These are phyloP conservation scores for Graptemys geographica DNA, from an alignment of 2,797 vertebrate genomes.

Conservation along the genomic window DNA sequence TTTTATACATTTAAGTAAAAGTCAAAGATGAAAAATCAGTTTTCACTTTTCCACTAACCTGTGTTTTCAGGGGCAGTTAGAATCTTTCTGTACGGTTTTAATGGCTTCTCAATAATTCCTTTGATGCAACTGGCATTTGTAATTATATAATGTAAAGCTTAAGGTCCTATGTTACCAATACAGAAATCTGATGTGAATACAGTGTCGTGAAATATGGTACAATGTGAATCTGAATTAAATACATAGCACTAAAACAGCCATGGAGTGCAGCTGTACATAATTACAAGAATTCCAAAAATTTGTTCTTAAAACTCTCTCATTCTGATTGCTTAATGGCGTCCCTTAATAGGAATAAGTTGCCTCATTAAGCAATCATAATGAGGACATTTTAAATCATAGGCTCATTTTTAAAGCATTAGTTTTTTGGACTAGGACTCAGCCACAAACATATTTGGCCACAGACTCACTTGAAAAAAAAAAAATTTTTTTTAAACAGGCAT, in stretches of 20 bases:
- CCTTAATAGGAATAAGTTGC: neutral
- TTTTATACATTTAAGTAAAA: neutral
- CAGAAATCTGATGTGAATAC: neutral
- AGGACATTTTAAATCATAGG: neutral
- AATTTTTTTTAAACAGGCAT: neutral
- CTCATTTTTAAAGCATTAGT: neutral
- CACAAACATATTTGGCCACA: neutral
- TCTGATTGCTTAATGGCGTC: neutral
- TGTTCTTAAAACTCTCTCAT: neutral
- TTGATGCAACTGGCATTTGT: neutral
- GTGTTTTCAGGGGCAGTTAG: neutral
- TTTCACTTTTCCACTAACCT: neutral
- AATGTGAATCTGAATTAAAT: neutral
- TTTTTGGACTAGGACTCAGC: rapidly evolving
- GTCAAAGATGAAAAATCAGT: neutral
- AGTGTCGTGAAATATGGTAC: neutral
- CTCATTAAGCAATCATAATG: rapidly evolving
- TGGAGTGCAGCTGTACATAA: neutral
- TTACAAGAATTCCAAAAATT: neutral
- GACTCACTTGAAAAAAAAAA: neutral
- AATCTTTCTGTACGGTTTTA: rapidly evolving
- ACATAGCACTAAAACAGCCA: neutral
- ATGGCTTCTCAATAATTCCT: neutral
- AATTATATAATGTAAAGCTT: neutral
- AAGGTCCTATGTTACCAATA: neutral